Percentiles rank a stretch among this genome's conserved stretches.
phyloP scores from a whole-genome alignment of 1,140 invertebrate species.

The Cotesia chilonis region DNA sequence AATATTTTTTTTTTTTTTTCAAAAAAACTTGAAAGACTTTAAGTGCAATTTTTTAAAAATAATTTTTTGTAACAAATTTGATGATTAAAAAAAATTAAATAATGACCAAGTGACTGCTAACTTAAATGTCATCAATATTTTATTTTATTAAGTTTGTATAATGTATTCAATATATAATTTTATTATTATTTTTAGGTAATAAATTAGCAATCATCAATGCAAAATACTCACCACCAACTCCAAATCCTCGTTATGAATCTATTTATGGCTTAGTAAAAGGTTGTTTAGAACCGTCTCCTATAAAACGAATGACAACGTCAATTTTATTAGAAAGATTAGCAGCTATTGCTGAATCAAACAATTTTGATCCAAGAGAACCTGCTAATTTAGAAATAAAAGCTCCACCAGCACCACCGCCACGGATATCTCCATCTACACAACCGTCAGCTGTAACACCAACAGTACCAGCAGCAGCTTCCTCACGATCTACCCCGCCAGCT shows the following conservation, averaged over 20 bases:
- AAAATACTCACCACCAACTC: conserved; percentile 87
- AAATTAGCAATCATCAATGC: conserved; percentile 96
- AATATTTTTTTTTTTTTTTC: too few species aligned
- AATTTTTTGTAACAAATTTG: too few species aligned
- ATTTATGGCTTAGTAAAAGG: conserved; percentile 93
- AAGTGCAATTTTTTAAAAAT: too few species aligned
- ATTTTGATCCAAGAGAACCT: conserved; percentile 80
- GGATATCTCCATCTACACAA: conserved; percentile 37
- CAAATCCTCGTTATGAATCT: conserved; percentile 81
- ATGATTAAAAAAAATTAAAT: too few species aligned
- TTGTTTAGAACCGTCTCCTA: conserved; percentile 85
- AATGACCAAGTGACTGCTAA: too few species aligned
- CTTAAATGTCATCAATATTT: neutral
- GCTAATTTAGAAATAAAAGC: conserved; percentile 71
- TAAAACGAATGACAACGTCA: conserved; percentile 77
- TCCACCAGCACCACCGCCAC: conserved; percentile 53
- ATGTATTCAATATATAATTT: conserved; percentile 7
- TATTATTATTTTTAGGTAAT: conserved; percentile 65
- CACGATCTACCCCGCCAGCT: conserved; percentile 48
- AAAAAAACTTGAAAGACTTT: too few species aligned
- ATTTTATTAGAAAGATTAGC: conserved; percentile 85
- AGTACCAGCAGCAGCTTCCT: conserved; percentile 49
- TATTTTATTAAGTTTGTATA: conserved; percentile 2
- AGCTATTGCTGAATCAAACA: conserved; percentile 85
- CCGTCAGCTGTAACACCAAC: conserved; percentile 43